phyloP scores from a whole-genome alignment of 1,140 invertebrate species.

The Camponotus floridanus region DNA sequence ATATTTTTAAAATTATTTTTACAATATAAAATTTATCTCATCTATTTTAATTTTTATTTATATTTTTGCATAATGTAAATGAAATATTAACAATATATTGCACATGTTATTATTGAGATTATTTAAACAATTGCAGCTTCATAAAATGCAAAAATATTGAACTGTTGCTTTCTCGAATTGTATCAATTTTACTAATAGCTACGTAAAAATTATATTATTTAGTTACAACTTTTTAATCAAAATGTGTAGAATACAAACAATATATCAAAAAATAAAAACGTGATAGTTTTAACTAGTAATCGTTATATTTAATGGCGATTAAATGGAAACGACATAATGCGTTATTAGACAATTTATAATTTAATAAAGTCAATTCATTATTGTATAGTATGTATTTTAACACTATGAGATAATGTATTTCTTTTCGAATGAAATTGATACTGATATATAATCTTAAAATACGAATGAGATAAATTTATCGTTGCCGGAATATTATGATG shows the following conservation, averaged over 20 bases:
- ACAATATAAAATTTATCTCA: background rate
- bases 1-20: background rate
- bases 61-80: background rate
- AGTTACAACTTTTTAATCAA: conserved; percentile 40
- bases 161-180: conserved; percentile 27
- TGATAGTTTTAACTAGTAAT: conserved; percentile 41
- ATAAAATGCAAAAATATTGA: background rate
- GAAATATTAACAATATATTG: background rate
- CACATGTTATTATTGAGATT: background rate
- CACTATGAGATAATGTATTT: conserved; percentile 26
- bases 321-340: background rate
- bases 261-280: conserved; percentile 38
- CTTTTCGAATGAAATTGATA: background rate
- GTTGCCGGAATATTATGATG: background rate
- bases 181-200: conserved; percentile 32
- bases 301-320: conserved; percentile 37
- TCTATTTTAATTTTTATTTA: background rate
- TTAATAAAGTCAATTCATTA: conserved; percentile 8
- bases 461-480: background rate
- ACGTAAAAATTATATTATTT: conserved; percentile 33
- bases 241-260: conserved; percentile 11
- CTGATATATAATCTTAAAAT: background rate
- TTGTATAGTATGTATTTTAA: conserved; percentile 19
- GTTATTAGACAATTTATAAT: conserved; percentile 35
- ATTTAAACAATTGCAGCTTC: background rate